These are phyloP conservation scores for Sebastes schlegelii DNA, from an alignment of 2,113 vertebrate species.

Conservation along the genomic window DNA sequence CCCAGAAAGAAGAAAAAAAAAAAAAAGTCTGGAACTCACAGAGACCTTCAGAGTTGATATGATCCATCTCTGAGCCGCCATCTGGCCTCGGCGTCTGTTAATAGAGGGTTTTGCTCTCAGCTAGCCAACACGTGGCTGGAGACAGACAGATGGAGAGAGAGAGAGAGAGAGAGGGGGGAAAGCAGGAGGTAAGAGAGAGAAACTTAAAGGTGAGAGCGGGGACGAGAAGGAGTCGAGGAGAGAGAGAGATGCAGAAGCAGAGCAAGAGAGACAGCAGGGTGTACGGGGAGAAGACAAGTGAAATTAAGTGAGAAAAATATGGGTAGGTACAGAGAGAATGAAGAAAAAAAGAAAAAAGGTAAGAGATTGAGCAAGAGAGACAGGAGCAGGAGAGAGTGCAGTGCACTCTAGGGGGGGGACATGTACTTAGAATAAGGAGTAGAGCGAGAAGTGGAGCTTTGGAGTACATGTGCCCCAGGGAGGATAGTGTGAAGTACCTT, in stretches of 20 bases:
- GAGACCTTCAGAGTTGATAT: constrained; percentile 59
- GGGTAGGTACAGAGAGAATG: constrained; percentile 24
- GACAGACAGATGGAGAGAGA: constrained; percentile 6
- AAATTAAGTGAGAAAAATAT: constrained; percentile 50
- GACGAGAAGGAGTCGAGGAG: constrained; percentile 8
- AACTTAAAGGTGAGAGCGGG: constrained; percentile 41
- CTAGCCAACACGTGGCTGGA: constrained; percentile 55
- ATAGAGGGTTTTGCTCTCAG: constrained; percentile 63
- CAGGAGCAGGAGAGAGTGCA: constrained; percentile 47
- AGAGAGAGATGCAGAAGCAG: constrained; percentile 23
- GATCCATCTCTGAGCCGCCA: constrained; percentile 69
- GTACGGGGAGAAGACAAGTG: constrained; percentile 30
- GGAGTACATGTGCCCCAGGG: constrained; percentile 75
- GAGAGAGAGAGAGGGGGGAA: background rate
- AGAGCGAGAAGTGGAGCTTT: constrained; percentile 70
- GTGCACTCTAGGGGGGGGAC: constrained; percentile 51
- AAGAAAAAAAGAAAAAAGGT: constrained; percentile 12
- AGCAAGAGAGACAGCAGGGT: constrained; percentile 6
- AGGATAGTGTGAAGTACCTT: constrained; percentile 75
- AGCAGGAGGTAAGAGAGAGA: constrained; percentile 21
- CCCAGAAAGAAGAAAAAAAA: background rate
- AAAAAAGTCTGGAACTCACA: constrained; percentile 19
- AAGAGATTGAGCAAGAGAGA: constrained; percentile 46
- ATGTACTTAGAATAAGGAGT: constrained; percentile 70
- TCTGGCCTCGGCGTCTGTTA: constrained; percentile 70